Percentiles rank a stretch among this genome's conserved stretches.
Evolutionary conservation across 2,113 vertebrate genomes (phyloP).

Genomic region (Urocynchramus pylzowi): DNA sequence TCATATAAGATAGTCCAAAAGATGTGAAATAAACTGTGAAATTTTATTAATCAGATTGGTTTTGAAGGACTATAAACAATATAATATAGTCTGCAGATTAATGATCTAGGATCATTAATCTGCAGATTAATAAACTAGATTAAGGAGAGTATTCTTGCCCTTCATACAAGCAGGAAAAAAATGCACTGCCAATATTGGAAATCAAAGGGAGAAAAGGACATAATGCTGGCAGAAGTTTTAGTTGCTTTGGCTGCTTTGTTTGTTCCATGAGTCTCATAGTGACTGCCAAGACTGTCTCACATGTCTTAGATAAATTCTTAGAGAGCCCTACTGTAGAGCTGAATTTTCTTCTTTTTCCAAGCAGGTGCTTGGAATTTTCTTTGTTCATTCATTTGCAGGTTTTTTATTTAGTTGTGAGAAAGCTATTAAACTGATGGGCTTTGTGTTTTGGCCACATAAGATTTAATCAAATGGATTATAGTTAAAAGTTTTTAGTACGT

Average conservation of each 20-base stretch:
- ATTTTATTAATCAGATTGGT: background rate
- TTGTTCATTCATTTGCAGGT: background rate
- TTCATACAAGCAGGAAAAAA: background rate
- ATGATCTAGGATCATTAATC: too few relatives aligned
- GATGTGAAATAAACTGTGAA: background rate
- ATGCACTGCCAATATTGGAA: background rate
- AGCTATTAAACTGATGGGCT: background rate
- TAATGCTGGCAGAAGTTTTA: background rate
- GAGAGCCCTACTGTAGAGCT: background rate
- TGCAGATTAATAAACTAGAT: background rate
- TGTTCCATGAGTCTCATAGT: background rate
- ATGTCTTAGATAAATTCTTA: background rate
- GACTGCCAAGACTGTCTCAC: background rate
- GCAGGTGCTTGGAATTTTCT: background rate
- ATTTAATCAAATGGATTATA: background rate
- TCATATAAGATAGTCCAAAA: background rate
- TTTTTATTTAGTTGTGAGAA: background rate
- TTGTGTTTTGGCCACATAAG: background rate
- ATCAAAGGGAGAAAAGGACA: background rate
- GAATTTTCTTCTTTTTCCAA: background rate
- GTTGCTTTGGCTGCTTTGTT: background rate
- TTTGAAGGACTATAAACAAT: background rate
- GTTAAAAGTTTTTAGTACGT: background rate
- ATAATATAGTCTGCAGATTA: background rate
- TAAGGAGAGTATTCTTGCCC: background rate